Conservation (phyloP, 2,888 invertebrate species). For the Agrochola circellaris region DNA sequence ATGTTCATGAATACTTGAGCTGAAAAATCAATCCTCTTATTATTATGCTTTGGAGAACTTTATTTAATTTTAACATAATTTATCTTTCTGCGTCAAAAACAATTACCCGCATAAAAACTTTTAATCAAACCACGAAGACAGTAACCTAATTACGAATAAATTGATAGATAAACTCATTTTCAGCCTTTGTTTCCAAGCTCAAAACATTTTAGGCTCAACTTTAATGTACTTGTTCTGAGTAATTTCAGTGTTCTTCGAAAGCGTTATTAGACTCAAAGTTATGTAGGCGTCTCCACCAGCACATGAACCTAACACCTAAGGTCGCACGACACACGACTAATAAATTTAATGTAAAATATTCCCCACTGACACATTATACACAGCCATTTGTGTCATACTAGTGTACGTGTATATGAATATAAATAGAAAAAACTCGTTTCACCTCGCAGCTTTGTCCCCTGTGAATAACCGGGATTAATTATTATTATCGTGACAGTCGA, state of each 20-base stretch:
- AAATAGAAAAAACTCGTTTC: constrained; percentile 52
- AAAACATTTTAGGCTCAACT: constrained; percentile 46
- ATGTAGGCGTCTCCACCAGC: constrained; percentile 15
- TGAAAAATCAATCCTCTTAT: constrained; percentile 20
- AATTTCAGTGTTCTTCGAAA: constrained; percentile 30
- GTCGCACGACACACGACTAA: constrained; percentile 45
- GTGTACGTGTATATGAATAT: constrained; percentile 44
- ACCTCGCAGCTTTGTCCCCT: constrained; percentile 58
- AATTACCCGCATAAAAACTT: constrained; percentile 61
- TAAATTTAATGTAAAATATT: constrained; percentile 59
- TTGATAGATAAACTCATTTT: constrained; percentile 58
- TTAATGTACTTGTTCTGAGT: constrained; percentile 37
- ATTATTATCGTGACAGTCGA: constrained; percentile 71
- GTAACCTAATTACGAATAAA: constrained; percentile 61
- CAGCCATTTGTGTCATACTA: constrained; percentile 47
- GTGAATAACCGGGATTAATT: constrained; percentile 68
- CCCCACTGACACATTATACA: constrained; percentile 54
- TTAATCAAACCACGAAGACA: constrained; percentile 57
- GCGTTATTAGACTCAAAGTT: constrained; percentile 34
- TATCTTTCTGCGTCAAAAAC: constrained; percentile 54
- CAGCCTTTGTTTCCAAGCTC: constrained; percentile 38
- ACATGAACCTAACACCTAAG: constrained; percentile 38
- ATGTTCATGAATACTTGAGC: constrained; percentile 10
- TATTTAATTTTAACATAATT: constrained; percentile 48
- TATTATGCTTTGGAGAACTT: constrained; percentile 8